phyloP scores from a whole-genome alignment of 1,140 invertebrate genomes.

The Lucilia cuprina region DNA sequence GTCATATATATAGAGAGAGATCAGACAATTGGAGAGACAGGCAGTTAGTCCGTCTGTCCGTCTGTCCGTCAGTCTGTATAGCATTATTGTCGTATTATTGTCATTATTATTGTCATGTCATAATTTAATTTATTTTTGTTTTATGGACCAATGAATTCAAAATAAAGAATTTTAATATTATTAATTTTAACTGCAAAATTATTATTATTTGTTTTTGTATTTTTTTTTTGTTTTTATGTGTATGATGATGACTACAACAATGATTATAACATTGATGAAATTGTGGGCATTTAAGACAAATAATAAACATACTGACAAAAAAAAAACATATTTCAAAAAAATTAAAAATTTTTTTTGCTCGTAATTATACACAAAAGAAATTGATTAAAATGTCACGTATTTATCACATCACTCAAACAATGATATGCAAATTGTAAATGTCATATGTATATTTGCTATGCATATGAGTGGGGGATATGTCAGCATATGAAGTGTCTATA shows the following conservation, averaged over 20 bases:
- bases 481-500: no score
- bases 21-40: no score
- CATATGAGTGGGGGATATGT: no score
- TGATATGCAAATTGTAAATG: no score
- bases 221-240: neutral
- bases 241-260: no score
- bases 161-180: neutral
- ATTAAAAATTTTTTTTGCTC: neutral
- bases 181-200: neutral
- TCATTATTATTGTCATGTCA: slow-evolving; percentile 2
- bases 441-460: no score
- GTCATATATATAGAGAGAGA: neutral
- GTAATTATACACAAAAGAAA: neutral
- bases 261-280: neutral
- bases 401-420: neutral
- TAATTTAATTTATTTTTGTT: slow-evolving; percentile 4
- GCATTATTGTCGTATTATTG: neutral
- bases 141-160: neutral
- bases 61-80: neutral
- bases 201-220: neutral
- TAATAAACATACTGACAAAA: neutral
- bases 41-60: no score
- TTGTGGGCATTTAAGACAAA: neutral
- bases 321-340: no score
- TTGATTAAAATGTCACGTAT: slow-evolving; percentile 3